These are phyloP conservation scores for Stegostoma tigrinum DNA, from an alignment of 2,113 vertebrate species.

Conservation along the genomic window DNA sequence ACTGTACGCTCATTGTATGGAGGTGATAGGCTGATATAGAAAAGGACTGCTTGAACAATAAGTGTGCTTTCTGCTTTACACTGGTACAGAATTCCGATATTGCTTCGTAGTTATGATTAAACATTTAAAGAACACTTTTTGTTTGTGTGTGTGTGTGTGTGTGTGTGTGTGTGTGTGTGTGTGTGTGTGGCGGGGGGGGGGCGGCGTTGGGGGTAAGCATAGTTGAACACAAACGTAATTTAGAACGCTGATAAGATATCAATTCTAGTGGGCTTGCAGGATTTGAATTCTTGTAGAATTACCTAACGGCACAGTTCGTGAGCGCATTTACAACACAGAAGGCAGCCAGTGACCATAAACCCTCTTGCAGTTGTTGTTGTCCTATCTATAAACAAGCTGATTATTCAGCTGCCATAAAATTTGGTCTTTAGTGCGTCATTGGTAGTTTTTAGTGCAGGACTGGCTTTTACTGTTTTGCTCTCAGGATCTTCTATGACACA, in stretches of 20 bases:
- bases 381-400: not conserved
- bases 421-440: not conserved
- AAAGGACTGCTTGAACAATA: not conserved
- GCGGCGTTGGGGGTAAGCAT: too few species aligned
- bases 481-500: not conserved
- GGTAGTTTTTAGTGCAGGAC: not conserved
- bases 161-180: too few species aligned
- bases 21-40: not conserved
- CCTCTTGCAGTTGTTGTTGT: not conserved
- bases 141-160: not conserved
- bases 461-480: not conserved
- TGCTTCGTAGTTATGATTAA: not conserved
- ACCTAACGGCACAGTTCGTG: not conserved
- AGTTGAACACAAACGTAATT: not conserved
- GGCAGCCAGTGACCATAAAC: not conserved
- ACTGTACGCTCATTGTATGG: not conserved
- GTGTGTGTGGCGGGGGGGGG: too few species aligned
- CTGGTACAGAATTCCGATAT: not conserved
- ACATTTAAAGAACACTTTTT: not conserved
- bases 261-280: not conserved
- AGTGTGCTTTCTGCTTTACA: not conserved
- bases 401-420: not conserved
- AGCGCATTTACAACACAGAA: not conserved
- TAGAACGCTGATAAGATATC: not conserved
- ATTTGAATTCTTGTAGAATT: not conserved